phyloP scores from a whole-genome alignment of 2,797 vertebrate species.

The Taenioides sp. region DNA sequence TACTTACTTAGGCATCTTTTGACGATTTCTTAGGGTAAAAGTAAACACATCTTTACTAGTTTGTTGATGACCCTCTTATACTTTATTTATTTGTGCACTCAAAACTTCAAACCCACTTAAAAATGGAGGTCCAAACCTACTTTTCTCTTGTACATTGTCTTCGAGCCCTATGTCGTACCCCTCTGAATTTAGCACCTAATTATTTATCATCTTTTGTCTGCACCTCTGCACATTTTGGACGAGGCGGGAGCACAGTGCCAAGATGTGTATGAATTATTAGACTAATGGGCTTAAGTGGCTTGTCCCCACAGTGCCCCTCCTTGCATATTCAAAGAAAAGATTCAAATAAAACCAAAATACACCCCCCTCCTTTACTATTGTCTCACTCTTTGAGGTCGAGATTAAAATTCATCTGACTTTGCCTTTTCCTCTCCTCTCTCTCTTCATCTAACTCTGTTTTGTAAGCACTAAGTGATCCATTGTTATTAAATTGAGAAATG shows the following conservation, averaged over 20 bases:
- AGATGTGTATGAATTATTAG: conserved; percentile 76
- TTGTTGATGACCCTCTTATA: background rate
- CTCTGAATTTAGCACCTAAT: conserved; percentile 28
- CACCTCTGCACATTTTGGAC: conserved; percentile 60
- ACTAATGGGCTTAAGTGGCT: conserved; percentile 79
- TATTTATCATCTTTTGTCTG: conserved; percentile 29
- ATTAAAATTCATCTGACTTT: conserved; percentile 65
- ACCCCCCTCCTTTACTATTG: conserved; percentile 10
- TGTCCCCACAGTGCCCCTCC: conserved; percentile 71
- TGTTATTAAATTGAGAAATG: conserved; percentile 50
- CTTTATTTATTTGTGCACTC: background rate
- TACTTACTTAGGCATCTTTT: too few relatives aligned
- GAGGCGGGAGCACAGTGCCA: conserved; percentile 62
- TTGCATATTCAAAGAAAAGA: conserved; percentile 51
- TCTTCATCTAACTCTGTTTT: conserved; percentile 30
- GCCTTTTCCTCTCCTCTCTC: conserved; percentile 11
- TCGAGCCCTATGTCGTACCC: conserved; percentile 18
- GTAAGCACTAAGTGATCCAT: conserved; percentile 40
- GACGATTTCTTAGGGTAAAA: too few relatives aligned
- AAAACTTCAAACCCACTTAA: background rate
- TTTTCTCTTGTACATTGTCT: conserved; percentile 16
- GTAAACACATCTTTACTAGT: too few relatives aligned
- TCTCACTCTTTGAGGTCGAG: conserved; percentile 57
- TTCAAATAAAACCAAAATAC: conserved; percentile 55
- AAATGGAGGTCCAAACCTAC: conserved; percentile 14